A percentile compares a stretch with the other conserved stretches of the same genome.
phyloP scores from a whole-genome alignment of 2,888 invertebrate genomes.

The Pelosia muscerda region DNA sequence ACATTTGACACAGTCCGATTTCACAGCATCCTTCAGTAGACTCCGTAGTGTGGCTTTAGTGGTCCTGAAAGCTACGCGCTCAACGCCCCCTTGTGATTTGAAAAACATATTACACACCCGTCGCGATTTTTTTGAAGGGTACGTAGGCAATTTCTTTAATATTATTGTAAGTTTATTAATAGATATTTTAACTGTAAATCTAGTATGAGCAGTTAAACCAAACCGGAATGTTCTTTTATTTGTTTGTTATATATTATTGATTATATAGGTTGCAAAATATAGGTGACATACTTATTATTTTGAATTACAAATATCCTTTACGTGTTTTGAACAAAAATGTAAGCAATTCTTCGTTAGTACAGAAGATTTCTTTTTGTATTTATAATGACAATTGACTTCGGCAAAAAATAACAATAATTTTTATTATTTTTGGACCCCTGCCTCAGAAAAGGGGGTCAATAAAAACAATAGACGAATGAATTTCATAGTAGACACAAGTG shows the following conservation, averaged over 20 bases:
- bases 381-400: too few species aligned
- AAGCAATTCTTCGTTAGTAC: background rate
- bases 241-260: background rate
- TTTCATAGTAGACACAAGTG: too few species aligned
- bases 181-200: background rate
- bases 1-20: constrained; percentile 56
- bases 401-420: too few species aligned
- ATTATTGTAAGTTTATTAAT: background rate
- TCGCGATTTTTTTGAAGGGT: constrained; percentile 43
- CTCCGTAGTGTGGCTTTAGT: constrained; percentile 46
- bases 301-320: background rate
- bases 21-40: constrained; percentile 55
- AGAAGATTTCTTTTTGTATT: background rate
- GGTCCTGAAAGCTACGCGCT: constrained; percentile 42
- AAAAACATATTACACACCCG: constrained; percentile 30
- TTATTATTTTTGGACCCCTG: too few species aligned
- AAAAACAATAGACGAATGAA: too few species aligned
- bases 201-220: background rate
- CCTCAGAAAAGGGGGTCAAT: too few species aligned
- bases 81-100: constrained; percentile 23
- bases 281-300: background rate
- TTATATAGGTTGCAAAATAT: constrained; percentile 7
- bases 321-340: background rate
- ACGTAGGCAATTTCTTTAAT: constrained; percentile 18
- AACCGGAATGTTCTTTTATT: background rate